Conservation (phyloP, 2,113 vertebrate species). For the Pleuronectes platessa region DNA sequence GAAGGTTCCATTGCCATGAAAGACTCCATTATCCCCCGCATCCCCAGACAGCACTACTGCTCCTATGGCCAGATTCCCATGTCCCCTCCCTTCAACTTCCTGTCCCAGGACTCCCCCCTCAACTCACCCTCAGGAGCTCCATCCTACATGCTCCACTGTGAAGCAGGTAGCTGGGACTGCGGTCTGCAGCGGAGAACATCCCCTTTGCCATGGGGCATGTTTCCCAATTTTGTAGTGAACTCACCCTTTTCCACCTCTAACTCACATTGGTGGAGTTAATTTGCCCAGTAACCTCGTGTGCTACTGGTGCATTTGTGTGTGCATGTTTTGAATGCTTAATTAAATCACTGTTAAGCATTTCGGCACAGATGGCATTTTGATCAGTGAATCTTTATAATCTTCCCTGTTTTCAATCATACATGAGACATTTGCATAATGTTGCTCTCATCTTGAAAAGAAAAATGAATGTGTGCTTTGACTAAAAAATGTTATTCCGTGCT, state of each 20-base stretch:
- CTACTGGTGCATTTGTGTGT: conserved; percentile 76
- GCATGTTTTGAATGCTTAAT: conserved; percentile 53
- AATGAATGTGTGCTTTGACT: neutral
- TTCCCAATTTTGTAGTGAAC: conserved; percentile 61
- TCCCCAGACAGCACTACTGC: conserved; percentile 82
- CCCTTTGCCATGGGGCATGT: conserved; percentile 54
- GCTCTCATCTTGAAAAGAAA: conserved; percentile 20
- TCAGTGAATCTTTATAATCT: conserved; percentile 35
- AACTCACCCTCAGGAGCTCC: conserved; percentile 75
- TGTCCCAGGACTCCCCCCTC: conserved; percentile 81
- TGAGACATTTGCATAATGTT: conserved; percentile 28
- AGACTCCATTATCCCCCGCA: conserved; percentile 86
- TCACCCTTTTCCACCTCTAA: conserved; percentile 29
- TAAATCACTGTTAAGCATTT: conserved; percentile 46
- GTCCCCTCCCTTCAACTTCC: conserved; percentile 77
- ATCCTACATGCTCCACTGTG: conserved; percentile 73
- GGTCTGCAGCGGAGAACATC: conserved; percentile 53
- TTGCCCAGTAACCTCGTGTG: conserved; percentile 69
- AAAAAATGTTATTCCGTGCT: neutral
- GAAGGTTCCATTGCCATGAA: conserved; percentile 90
- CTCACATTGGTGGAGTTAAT: conserved; percentile 57
- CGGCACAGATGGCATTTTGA: conserved; percentile 47
- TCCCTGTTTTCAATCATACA: conserved; percentile 18
- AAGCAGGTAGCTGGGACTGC: conserved; percentile 80
- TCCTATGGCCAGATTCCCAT: conserved; percentile 83